These are phyloP conservation scores for Okapia johnstoni DNA, from an alignment of 2,113 vertebrate species.

Conservation along the genomic window DNA sequence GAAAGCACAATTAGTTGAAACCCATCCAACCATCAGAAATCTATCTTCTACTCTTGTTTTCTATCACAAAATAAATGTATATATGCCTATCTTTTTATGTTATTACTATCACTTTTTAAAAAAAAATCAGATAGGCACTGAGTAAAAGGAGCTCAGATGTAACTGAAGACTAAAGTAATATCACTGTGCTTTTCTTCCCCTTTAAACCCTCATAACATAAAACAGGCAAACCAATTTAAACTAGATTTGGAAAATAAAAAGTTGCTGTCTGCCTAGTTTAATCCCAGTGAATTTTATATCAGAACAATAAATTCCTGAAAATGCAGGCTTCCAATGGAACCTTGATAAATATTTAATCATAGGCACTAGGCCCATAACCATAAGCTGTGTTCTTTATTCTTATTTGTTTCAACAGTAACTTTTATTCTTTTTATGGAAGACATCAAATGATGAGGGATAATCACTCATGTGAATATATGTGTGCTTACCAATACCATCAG, in stretches of 20 bases:
- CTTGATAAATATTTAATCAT: constrained; percentile 74
- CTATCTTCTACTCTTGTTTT: neutral
- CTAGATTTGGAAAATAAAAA: constrained; percentile 70
- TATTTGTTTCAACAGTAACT: constrained; percentile 67
- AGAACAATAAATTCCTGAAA: constrained; percentile 67
- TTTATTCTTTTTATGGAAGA: constrained; percentile 60
- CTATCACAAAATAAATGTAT: neutral
- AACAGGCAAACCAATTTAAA: constrained; percentile 62
- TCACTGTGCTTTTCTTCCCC: neutral
- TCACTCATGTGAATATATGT: constrained; percentile 18
- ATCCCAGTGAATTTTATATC: constrained; percentile 70
- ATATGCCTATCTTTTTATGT: constrained; percentile 1
- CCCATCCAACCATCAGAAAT: neutral
- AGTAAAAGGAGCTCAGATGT: constrained; percentile 22
- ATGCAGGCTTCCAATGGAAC: constrained; percentile 44
- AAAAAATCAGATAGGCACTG: neutral
- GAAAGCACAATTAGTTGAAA: neutral
- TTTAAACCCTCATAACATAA: constrained; percentile 49
- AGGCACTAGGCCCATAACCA: constrained; percentile 56
- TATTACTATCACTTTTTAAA: constrained; percentile 17
- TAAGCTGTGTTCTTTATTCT: constrained; percentile 58
- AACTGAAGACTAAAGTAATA: constrained; percentile 38
- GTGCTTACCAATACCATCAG: neutral
- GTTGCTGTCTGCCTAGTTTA: constrained; percentile 61
- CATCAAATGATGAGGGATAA: constrained; percentile 46